These are phyloP conservation scores for Parazoanthus swiftii DNA, from an alignment of 92 coral and sea anemone genomes.

Conservation along the genomic window DNA sequence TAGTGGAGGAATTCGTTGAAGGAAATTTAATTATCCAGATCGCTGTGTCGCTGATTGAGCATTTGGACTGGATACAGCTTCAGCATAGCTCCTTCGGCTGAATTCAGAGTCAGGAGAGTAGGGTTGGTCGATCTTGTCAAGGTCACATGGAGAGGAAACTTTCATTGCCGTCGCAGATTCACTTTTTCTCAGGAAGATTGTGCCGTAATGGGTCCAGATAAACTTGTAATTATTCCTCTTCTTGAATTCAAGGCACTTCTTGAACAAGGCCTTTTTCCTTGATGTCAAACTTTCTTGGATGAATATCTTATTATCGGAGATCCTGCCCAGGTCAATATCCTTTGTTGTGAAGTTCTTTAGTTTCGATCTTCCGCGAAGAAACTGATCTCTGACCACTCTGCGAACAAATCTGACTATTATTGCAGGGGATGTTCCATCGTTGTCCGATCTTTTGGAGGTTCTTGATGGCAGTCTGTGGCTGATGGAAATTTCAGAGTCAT, in stretches of 20 bases:
- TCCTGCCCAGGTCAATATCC: slow-evolving; percentile 8
- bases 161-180: slow-evolving; percentile 7
- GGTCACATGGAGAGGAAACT: neutral
- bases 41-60: neutral
- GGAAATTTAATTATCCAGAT: neutral
- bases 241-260: neutral
- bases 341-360: slow-evolving; percentile 11
- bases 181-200: slow-evolving; percentile 26
- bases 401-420: neutral
- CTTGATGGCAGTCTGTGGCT: neutral
- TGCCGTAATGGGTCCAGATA: slow-evolving; percentile 27
- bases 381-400: neutral
- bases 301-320: neutral
- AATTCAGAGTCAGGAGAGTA: neutral
- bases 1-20: neutral
- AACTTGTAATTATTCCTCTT: slow-evolving; percentile 1
- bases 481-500: slow-evolving; percentile 1
- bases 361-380: neutral
- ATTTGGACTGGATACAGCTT: neutral
- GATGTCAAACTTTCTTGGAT: neutral
- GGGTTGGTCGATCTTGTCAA: slow-evolving; percentile 9
- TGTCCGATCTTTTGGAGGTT: neutral
- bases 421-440: neutral
- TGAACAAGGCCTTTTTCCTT: neutral
- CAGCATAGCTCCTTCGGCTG: neutral